Evolutionary conservation across 2,113 vertebrate species (phyloP).

Genomic region (Lycocorax pyrrhopterus): DNA sequence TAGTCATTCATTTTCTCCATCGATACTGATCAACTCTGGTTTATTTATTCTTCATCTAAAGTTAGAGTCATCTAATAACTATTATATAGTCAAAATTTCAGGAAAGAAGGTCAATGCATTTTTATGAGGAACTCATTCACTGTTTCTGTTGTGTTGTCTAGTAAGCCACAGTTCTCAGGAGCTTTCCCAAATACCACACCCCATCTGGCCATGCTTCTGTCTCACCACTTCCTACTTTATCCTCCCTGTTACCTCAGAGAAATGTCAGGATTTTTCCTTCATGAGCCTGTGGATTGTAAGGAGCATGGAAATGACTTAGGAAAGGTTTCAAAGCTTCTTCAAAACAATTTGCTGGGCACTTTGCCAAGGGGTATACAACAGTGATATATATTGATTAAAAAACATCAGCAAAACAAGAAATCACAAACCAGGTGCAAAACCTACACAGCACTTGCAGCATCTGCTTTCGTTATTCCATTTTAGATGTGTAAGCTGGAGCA

Average conservation of each 20-base stretch:
- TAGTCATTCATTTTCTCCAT: neutral
- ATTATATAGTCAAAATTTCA: neutral
- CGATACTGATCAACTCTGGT: neutral
- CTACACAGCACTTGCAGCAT: neutral
- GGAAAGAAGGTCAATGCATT: neutral
- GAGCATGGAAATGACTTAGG: neutral
- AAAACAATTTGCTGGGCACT: neutral
- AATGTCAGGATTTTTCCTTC: neutral
- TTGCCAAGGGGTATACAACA: neutral
- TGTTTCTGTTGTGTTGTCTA: neutral
- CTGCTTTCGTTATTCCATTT: neutral
- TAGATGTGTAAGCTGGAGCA: neutral
- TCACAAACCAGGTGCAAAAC: neutral
- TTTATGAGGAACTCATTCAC: neutral
- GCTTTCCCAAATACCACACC: neutral
- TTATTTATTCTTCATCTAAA: neutral
- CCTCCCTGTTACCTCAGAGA: neutral
- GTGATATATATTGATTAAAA: neutral
- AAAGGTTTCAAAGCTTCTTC: neutral
- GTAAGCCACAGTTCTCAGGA: neutral
- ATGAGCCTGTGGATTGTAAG: neutral
- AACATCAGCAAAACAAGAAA: neutral
- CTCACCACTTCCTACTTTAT: neutral
- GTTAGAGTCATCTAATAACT: neutral
- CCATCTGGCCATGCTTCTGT: neutral